Base-by-base conservation (phyloP, 2,113 vertebrate genomes). In the Tragelaphus imberbis region DNA sequence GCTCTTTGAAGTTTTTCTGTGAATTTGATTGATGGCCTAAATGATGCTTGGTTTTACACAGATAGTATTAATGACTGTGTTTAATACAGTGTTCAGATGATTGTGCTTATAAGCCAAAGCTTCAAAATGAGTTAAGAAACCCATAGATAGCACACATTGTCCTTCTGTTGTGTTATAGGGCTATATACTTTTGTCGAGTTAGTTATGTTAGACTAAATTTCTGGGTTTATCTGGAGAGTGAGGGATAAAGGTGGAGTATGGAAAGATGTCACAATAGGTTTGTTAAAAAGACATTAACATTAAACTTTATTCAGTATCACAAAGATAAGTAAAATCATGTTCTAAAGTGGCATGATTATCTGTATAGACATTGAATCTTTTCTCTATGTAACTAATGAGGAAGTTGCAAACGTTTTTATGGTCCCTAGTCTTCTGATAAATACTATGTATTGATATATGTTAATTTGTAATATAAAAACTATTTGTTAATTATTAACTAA, bases 21-120 rank as follows among this genome's bases (percentile, higher is more conserved):
- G 77, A 92, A 92, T 97, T 97, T 97, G 94, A 98, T 94, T 94
- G 91, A 91, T 97, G 61, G 6, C 92, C 21, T 92, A 95, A 94
- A 84, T 87, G 89, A 93, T 89, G 49, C 86, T 95, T 97, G 79
- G 82, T 89, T 97, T 98, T 97, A 53, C 28, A 88, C 44, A 94
- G 88, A 97, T 96, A 96, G 95, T 91, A 95, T 90, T 96, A 95
- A 96, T 96, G 88, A 55, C 49, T 71, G 0, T 77, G 11, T 90
- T 97, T 97, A 95, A 92, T 82, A 68, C 25, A 79, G 33, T 81
- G 13, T 88, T 96, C 94, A 92, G 84, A 89, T 68, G 81, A 88
- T 95, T 97, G 86, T 68, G 36, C 44, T 88, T 97, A 3, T 71
- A 96, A 95, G 77, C 81, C 56, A 96, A 84, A 95, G n/a, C 55